Evolutionary conservation across 2,113 vertebrate species (phyloP), one percentile per base, ranked within the genome.

Genomic region (Nettapus auritus): DNA sequence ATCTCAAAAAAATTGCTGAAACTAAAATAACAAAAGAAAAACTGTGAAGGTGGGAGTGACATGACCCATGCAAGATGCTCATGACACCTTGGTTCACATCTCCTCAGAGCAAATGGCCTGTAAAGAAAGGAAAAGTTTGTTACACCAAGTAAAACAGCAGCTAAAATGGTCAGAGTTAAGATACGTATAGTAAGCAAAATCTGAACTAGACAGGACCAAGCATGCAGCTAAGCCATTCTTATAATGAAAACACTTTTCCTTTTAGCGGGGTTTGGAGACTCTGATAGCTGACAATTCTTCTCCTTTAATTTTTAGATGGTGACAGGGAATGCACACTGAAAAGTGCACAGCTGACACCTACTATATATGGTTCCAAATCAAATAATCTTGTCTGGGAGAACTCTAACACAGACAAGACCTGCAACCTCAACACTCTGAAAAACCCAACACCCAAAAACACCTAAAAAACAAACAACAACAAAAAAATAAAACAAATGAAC

Each of bases 91-190:
- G 95, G 93, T 98, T 97, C 96, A 89, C 93, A 82, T 95, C 97
- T 97, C 96, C 96, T 95, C 97, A 95, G 91, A 96, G 83, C 83
- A 96, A 97, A 97, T 60, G 91, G 95, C 96, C 98, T 98, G 97
- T 38, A 97, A 98, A 97, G 96, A 97, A 97, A 97, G 86, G 96
- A 98, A 91, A 97, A 92, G 46, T 75, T 75, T 74, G 96, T 98
- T 95, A 98, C 2, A 50, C 34, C 46, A 91, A 16, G 8, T 71
- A 94, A 84, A 93, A 22, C 10, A 68, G 20, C 11, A 88, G 52
- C 53, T 56, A 78, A 81, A 5, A 5, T 31, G 7, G 21, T 78
- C 64, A 94, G 63, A 89, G 29, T 71, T 86, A 90, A 86, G 18
- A 46, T 18, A 48, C 20, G 11, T 44, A 52, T 0, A 89, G 36